phyloP scores from a whole-genome alignment of 2,888 invertebrate genomes.

The Pyrgus malvae region DNA sequence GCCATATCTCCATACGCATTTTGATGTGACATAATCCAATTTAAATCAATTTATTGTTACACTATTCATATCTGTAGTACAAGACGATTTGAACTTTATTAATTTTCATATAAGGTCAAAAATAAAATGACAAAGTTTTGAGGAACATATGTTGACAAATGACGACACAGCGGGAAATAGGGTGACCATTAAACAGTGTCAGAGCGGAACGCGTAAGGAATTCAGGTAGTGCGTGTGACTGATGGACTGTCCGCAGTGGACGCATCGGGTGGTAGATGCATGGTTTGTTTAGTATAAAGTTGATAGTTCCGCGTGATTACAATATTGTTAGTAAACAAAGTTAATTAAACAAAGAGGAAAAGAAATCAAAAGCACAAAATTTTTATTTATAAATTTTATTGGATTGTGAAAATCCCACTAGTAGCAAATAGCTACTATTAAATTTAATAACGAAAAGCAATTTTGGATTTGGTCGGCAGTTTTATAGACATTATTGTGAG shows the following conservation, averaged over 20 bases:
- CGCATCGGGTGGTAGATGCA: slow-evolving; percentile 41
- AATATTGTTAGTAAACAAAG: too few species aligned
- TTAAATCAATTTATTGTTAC: slow-evolving; percentile 15
- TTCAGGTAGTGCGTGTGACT: slow-evolving; percentile 59
- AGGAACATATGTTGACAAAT: slow-evolving; percentile 57
- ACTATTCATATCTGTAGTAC: neutral
- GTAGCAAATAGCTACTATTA: too few species aligned
- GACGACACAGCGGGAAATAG: slow-evolving; percentile 59
- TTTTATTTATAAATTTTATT: too few species aligned
- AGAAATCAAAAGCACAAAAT: too few species aligned
- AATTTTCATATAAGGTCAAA: neutral
- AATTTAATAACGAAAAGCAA: too few species aligned
- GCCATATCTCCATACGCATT: slow-evolving; percentile 14
- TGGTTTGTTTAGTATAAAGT: slow-evolving; percentile 10
- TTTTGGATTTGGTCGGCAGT: too few species aligned
- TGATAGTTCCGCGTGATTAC: too few species aligned
- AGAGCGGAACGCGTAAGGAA: slow-evolving; percentile 57
- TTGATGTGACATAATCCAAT: slow-evolving; percentile 19
- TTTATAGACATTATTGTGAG: too few species aligned
- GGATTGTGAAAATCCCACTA: too few species aligned
- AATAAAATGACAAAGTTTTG: neutral
- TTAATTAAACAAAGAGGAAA: too few species aligned
- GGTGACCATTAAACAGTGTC: slow-evolving; percentile 60
- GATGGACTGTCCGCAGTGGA: slow-evolving; percentile 54
- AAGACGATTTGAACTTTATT: neutral